Percentiles rank a stretch among this genome's conserved stretches.
phyloP scores from a whole-genome alignment of 2,888 invertebrate species.

The Polylopha cassiicola region DNA sequence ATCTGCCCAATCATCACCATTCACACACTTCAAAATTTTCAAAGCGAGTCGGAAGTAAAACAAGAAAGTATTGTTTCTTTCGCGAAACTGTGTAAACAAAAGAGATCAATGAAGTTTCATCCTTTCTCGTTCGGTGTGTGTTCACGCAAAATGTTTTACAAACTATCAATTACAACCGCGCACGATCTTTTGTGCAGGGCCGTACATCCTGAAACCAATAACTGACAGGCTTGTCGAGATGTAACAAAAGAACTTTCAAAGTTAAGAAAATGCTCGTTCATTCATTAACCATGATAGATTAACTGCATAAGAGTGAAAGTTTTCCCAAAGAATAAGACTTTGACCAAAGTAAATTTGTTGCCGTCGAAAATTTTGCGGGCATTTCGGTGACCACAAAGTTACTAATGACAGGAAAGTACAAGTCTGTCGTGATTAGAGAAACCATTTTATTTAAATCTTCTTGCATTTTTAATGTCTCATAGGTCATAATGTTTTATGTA shows the following conservation, averaged over 20 bases:
- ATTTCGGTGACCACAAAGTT: conserved; percentile 50
- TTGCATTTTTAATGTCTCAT: conserved; percentile 29
- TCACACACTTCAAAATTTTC: conserved; percentile 11
- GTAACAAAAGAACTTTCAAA: conserved; percentile 43
- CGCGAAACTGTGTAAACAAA: conserved; percentile 6
- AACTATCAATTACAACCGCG: conserved; percentile 19
- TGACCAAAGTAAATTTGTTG: conserved; percentile 52
- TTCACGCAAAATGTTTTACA: conserved; percentile 14
- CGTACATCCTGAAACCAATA: conserved; percentile 37
- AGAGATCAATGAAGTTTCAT: conserved; percentile 4
- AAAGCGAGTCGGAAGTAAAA: too few relatives aligned
- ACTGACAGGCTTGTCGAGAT: conserved; percentile 35
- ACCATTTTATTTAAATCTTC: conserved; percentile 41
- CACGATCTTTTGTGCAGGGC: conserved; percentile 21
- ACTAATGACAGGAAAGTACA: conserved; percentile 67
- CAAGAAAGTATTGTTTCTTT: conserved; percentile 5
- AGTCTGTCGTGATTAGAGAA: conserved; percentile 40
- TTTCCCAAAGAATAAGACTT: conserved; percentile 45
- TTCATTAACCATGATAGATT: conserved; percentile 54
- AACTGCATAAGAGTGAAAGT: conserved; percentile 61
- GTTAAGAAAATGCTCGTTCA: conserved; percentile 46
- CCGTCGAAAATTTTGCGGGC: conserved; percentile 47
- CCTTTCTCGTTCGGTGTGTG: conserved; percentile 9
- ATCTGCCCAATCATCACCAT: conserved; percentile 14
- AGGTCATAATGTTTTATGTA: conserved; percentile 14